These are phyloP conservation scores for Otus sunia DNA, from an alignment of 2,113 vertebrate species.

Conservation along the genomic window DNA sequence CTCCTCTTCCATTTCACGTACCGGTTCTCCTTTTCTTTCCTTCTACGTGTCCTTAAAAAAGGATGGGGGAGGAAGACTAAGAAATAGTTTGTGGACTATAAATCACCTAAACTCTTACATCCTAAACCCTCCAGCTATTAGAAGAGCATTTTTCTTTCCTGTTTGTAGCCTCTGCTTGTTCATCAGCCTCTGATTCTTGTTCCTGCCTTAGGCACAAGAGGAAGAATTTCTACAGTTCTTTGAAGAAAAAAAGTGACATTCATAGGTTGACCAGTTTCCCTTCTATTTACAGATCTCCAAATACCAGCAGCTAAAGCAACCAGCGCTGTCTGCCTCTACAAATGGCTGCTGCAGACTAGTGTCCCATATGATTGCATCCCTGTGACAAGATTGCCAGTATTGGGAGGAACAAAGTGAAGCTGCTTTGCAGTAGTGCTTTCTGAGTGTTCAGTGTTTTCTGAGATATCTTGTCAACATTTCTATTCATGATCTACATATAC, in stretches of 20 bases:
- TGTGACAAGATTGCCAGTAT: background rate
- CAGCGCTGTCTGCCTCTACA: background rate
- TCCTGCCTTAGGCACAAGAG: background rate
- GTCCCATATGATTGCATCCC: background rate
- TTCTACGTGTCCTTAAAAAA: background rate
- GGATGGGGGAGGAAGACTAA: background rate
- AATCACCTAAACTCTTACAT: background rate
- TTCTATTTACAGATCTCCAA: background rate
- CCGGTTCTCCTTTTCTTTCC: background rate
- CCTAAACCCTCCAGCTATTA: background rate
- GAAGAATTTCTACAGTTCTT: background rate
- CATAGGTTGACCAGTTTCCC: background rate
- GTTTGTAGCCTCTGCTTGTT: background rate
- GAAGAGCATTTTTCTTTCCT: background rate
- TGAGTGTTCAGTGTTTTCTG: background rate
- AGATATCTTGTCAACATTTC: background rate
- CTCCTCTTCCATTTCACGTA: background rate
- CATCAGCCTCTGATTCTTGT: background rate
- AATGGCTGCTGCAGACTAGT: background rate
- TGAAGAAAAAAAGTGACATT: background rate
- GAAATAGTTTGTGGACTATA: background rate
- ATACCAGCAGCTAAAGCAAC: background rate
- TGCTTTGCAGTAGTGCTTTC: background rate
- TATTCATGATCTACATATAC: rapidly evolving
- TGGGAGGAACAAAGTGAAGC: background rate